Conservation (phyloP, 2,113 vertebrate genomes). For the Psittacula cyanocephala region DNA sequence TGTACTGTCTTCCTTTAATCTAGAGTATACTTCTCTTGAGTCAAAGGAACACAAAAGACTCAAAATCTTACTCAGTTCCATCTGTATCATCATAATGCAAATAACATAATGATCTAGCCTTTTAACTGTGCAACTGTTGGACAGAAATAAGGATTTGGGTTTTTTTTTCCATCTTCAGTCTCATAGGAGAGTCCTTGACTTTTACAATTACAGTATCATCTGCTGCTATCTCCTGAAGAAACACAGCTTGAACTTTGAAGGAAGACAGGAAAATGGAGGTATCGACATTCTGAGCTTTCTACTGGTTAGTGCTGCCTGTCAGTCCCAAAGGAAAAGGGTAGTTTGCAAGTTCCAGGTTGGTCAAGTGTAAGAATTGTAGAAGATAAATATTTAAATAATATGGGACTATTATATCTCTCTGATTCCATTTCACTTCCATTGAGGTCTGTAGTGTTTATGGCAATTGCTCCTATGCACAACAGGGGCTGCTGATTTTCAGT, state of each 20-base stretch:
- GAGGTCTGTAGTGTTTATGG: background rate
- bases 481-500: background rate
- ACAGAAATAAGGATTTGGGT: background rate
- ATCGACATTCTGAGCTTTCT: background rate
- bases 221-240: slow-evolving; percentile 46
- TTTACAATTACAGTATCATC: background rate
- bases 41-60: background rate
- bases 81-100: background rate
- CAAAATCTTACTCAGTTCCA: background rate
- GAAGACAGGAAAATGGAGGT: background rate
- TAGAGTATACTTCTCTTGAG: background rate
- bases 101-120: background rate
- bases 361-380: background rate
- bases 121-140: background rate
- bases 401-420: background rate
- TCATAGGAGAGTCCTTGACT: background rate
- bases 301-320: background rate
- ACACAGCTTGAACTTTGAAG: slow-evolving; percentile 4
- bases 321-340: background rate
- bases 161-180: background rate
- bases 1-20: background rate
- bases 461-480: background rate
- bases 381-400: background rate
- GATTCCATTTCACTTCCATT: background rate
- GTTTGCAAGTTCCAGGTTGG: background rate